Conservation (phyloP, 2,797 vertebrate genomes). For the Spinibarbus caldwelli region DNA sequence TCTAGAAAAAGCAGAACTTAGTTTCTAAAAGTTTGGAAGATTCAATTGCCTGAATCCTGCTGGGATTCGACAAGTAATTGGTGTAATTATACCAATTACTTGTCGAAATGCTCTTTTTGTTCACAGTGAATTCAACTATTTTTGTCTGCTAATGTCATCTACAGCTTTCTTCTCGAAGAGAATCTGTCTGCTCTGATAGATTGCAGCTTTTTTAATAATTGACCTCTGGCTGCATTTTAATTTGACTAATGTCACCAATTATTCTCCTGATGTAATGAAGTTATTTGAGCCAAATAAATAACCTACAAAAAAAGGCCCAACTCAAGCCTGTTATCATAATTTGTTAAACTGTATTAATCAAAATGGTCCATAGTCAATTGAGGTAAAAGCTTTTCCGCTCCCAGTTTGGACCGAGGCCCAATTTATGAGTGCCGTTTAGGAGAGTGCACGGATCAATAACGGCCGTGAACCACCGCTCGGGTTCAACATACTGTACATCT, state of each 20-base stretch:
- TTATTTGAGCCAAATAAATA: constrained; percentile 56
- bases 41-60: background rate
- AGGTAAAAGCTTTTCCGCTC: constrained; percentile 59
- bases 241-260: constrained; percentile 60
- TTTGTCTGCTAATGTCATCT: background rate
- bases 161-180: background rate
- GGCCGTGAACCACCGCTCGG: constrained; percentile 10
- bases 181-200: constrained; percentile 39
- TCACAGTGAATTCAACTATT: background rate
- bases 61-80: background rate
- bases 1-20: background rate
- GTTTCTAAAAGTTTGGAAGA: background rate
- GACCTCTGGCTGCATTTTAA: constrained; percentile 60
- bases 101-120: constrained; percentile 5
- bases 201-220: constrained; percentile 39
- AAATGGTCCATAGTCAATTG: constrained; percentile 57
- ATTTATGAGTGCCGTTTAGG: constrained; percentile 42
- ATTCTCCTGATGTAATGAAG: constrained; percentile 56
- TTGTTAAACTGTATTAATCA: constrained; percentile 64
- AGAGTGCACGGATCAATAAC: constrained; percentile 39
- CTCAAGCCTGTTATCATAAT: constrained; percentile 54
- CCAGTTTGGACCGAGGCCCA: constrained; percentile 47
- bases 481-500: background rate
- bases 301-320: constrained; percentile 30
- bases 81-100: constrained; percentile 20